phyloP scores from a whole-genome alignment of 2,113 vertebrate species.

The human (Homo sapiens) region DNA sequence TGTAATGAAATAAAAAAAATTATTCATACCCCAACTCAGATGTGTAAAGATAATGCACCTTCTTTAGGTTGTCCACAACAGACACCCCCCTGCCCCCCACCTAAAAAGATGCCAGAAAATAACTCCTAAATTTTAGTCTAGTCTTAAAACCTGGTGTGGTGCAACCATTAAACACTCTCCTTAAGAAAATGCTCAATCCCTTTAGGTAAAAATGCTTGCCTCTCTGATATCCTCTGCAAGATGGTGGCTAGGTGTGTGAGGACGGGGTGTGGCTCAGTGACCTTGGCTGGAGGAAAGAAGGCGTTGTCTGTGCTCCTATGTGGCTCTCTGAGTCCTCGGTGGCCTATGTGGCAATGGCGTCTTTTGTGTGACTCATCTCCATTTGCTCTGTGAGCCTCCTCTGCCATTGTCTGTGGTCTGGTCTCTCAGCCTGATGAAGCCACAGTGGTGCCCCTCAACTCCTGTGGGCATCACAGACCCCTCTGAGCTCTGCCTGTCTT shows the following conservation, averaged over 20 bases:
- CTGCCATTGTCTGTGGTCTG: background rate
- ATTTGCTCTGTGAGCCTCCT: background rate
- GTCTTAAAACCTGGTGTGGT: background rate
- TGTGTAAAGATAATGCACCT: background rate
- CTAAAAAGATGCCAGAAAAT: background rate
- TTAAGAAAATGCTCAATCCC: slow-evolving; percentile 17
- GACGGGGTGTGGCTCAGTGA: background rate
- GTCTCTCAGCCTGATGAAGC: background rate
- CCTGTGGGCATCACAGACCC: background rate
- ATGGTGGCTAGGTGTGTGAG: background rate
- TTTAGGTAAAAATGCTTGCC: background rate
- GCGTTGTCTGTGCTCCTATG: background rate
- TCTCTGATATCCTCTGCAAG: background rate
- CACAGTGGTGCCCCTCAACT: background rate
- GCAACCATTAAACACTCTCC: background rate
- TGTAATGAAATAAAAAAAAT: background rate
- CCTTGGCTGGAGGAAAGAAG: background rate
- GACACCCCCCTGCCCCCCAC: background rate
- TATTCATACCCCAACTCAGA: background rate
- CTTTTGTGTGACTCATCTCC: background rate
- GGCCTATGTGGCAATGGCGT: background rate
- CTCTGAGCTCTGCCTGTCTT: background rate
- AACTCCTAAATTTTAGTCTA: background rate
- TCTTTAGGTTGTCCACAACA: background rate
- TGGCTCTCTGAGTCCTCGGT: background rate